Evolutionary conservation across 2,113 vertebrate genomes (phyloP).

Genomic region (Chaetops frenatus): DNA sequence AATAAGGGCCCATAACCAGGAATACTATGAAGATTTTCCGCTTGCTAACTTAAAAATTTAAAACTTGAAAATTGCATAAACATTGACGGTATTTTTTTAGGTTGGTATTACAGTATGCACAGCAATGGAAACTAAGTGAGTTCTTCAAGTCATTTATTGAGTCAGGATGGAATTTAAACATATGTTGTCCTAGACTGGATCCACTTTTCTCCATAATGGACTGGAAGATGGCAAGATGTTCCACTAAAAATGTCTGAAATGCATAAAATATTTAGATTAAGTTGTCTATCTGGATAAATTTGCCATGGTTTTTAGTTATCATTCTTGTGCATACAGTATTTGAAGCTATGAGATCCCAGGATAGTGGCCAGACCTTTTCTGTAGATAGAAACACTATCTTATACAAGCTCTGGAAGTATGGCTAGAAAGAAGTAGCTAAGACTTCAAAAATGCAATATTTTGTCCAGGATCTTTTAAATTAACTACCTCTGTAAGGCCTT

Average conservation of each 20-base stretch:
- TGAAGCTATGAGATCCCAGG: accelerated
- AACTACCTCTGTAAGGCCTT: not conserved
- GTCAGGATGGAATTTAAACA: not conserved
- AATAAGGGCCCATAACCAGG: not conserved
- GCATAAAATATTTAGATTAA: not conserved
- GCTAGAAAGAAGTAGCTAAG: not conserved
- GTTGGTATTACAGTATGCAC: not conserved
- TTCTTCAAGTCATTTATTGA: not conserved
- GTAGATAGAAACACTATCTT: not conserved
- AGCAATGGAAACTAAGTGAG: not conserved
- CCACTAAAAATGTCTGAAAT: not conserved
- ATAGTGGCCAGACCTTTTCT: not conserved
- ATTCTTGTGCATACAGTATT: not conserved
- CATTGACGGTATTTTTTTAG: not conserved
- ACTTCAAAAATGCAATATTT: not conserved
- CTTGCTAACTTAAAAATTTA: not conserved
- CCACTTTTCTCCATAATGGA: not conserved
- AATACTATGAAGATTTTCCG: not conserved
- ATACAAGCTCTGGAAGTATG: not conserved
- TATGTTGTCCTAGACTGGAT: not conserved
- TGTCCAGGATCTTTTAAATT: not conserved
- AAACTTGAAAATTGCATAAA: not conserved
- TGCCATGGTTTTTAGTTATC: not conserved
- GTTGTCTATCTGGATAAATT: not conserved
- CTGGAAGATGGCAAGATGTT: not conserved